Evolutionary conservation across 2,888 invertebrate genomes (phyloP), one percentile per base, ranked within the genome.

Genomic region (Athrips mouffetella): DNA sequence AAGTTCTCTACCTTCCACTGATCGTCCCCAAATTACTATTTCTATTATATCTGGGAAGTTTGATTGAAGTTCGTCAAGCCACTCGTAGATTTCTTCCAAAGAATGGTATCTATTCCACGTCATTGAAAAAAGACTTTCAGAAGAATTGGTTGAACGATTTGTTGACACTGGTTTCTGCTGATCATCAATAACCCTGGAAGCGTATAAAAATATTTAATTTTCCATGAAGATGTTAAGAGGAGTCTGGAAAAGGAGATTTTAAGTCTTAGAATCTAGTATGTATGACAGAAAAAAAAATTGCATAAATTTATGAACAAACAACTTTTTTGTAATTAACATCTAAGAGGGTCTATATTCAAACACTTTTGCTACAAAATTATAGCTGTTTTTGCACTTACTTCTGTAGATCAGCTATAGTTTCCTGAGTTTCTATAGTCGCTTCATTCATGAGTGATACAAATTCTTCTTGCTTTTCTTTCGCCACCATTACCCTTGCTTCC

Each of bases 1-100:
- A 39, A 93, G 92, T 1, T 86, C 75, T 55, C 92, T 89, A 0
- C 89, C 89, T 74, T 94, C 91, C 53, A 89, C 90, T 1, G 92
- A 90, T 49, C 66, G 59, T 0, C 94, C 94, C 58, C 90, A 91
- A 0, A 71, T 75, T 0, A 91, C 77, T 0, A 88, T 67, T 7
- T 75, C 82, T 0, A 91, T 90, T 15, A 88, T 70, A 21, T 77
- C 59, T 1, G 91, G 89, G 63, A 92, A 87, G 5, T 68, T 61
- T 0, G 57, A 60, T 8, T 79, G 82, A 20, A 92, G 62, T 52
- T 90, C 87, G 42, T 85, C 80, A 3, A 94, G 62, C 91, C 92
- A 94, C 0, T 64, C 63, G 58, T 92, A 74, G 27, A 93, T 92
- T 47, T 90, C 86, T 0, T 89, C 82, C 16, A 93, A 73, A 1